Evolutionary conservation across 1,140 invertebrate genomes (phyloP).

Genomic region (Danaus plexippus): DNA sequence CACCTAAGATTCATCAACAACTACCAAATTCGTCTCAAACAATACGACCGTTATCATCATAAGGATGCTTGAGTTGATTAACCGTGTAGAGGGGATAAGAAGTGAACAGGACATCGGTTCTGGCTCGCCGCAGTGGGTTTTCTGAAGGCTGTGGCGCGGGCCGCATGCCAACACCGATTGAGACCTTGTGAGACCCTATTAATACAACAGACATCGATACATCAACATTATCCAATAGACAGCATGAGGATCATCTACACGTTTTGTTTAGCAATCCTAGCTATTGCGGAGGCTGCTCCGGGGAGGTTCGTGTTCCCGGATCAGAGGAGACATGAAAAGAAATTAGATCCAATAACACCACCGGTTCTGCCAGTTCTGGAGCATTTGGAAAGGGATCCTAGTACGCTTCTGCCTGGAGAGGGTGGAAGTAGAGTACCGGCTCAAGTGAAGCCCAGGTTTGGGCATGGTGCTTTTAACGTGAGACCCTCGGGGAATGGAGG

Average conservation of each 20-base stretch:
- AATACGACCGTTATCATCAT: slow-evolving; percentile 50
- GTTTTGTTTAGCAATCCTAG: slow-evolving; percentile 32
- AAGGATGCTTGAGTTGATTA: slow-evolving; percentile 36
- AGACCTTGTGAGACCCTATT: slow-evolving; percentile 66
- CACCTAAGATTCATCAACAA: slow-evolving; percentile 23
- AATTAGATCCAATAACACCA: slow-evolving; percentile 56
- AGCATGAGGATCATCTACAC: slow-evolving; percentile 49
- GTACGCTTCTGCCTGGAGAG: slow-evolving; percentile 49
- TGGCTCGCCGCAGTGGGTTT: slow-evolving; percentile 58
- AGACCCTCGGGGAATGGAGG: slow-evolving; percentile 48
- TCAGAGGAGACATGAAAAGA: slow-evolving; percentile 40
- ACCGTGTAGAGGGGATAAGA: slow-evolving; percentile 34
- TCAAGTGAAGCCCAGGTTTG: slow-evolving; percentile 43
- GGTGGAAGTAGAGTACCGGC: slow-evolving; percentile 19
- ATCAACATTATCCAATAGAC: slow-evolving; percentile 38
- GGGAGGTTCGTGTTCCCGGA: slow-evolving; percentile 56
- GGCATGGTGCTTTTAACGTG: slow-evolving; percentile 47
- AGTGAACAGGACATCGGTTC: slow-evolving; percentile 47
- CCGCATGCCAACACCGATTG: slow-evolving; percentile 61
- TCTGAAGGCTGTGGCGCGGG: slow-evolving; percentile 67
- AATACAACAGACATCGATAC: slow-evolving; percentile 56
- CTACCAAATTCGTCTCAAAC: slow-evolving; percentile 30
- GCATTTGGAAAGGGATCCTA: slow-evolving; percentile 61
- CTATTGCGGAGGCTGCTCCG: slow-evolving; percentile 30
- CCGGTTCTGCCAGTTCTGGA: slow-evolving; percentile 58